Evolutionary conservation across 1,140 invertebrate species (phyloP).

Genomic region (Heliconius congener): DNA sequence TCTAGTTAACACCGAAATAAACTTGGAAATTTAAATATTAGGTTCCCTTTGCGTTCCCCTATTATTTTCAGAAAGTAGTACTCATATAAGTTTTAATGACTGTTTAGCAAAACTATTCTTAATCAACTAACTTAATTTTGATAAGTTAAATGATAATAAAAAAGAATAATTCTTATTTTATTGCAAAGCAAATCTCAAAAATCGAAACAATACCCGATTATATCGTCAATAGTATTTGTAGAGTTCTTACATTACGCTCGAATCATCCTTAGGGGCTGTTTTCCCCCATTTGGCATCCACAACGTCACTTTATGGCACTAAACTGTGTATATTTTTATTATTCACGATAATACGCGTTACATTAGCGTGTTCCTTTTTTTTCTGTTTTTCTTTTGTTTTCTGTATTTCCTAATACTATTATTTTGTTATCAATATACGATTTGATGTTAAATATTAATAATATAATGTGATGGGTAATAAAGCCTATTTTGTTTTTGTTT

Average conservation of each 20-base stretch:
- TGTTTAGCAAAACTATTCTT: no score
- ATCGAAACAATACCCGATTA: background rate
- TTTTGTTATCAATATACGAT: slow-evolving; percentile 9
- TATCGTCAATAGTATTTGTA: slow-evolving; percentile 42
- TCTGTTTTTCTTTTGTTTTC: slow-evolving; percentile 30
- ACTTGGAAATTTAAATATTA: no score
- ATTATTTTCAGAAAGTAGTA: no score
- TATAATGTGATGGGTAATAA: background rate
- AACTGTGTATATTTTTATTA: slow-evolving; percentile 70
- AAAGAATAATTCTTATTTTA: no score
- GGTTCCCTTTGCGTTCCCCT: no score
- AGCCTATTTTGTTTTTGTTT: background rate
- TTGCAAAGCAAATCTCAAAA: background rate
- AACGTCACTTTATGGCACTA: slow-evolving; percentile 73
- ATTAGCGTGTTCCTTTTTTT: slow-evolving; percentile 65
- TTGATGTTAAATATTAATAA: background rate
- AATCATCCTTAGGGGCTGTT: slow-evolving; percentile 50
- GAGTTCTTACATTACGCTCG: slow-evolving; percentile 43
- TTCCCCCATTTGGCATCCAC: slow-evolving; percentile 70
- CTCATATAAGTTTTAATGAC: no score
- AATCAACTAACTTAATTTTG: no score
- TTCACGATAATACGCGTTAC: slow-evolving; percentile 71
- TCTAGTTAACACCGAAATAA: no score
- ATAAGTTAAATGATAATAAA: no score
- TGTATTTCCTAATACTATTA: background rate